Evolutionary conservation across 1,140 invertebrate species (phyloP), one percentile per base, ranked within the genome.

Genomic region (Ericerus pela): DNA sequence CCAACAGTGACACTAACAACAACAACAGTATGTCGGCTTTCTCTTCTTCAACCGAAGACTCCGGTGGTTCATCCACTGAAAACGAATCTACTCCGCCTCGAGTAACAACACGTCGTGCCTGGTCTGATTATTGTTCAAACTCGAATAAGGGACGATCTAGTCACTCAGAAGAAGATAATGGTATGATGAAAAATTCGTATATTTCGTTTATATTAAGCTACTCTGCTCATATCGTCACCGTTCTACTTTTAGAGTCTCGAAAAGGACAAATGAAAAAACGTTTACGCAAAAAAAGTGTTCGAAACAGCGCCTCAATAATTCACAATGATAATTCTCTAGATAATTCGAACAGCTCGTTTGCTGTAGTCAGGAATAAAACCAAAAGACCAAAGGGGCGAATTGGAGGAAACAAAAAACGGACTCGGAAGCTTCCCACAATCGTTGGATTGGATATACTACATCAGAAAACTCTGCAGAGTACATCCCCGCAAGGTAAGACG

Each of bases 371-470:
- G 54, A 53, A 16, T 53, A 54, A 30, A 26, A 43, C 3, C 53
- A 57, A 31, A 58, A 58, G n/a, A 54, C 58, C 18, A 66, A 64
- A 47, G 41, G 41, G 8, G 14, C 14, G 6, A n/a, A n/a, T 22
- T 47, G 18, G 41, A 5, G n/a, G n/a, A n/a, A n/a, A n/a, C n/a
- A n/a, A n/a, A n/a, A n/a, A n/a, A n/a, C n/a, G n/a, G n/a, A n/a
- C n/a, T 5, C 16, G 20, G 10, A 47, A 47, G 41, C 22, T 24
- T 18, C 16, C 41, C 41, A 47, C 22, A 24, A 89, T 89, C 61
- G 82, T 81, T 57, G 88, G 89, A 18, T 72, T 95, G 53, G 90
- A 94, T 72, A 71, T 93, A 58, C 70, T 96, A 56, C 91, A 96
- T 67, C 88, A 80, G 63, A 84, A 93, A 69, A 95, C 91, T 18